phyloP scores from a whole-genome alignment of 2,113 vertebrate species.

The Myrmecophaga tridactyla region DNA sequence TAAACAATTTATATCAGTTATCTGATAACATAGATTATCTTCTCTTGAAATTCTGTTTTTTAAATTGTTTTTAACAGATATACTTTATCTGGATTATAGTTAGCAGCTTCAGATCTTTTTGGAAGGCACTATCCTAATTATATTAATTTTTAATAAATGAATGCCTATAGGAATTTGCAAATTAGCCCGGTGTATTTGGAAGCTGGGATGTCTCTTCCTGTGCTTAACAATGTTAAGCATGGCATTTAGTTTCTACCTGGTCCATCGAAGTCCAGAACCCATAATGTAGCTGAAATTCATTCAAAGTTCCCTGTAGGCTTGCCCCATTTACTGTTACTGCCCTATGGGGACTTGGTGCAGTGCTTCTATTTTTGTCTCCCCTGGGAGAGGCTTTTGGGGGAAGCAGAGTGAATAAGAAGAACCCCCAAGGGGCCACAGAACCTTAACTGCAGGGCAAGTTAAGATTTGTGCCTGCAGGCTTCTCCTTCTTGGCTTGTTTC shows the following conservation, averaged over 20 bases:
- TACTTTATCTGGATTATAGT: not conserved
- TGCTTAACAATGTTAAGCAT: not conserved
- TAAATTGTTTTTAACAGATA: not conserved
- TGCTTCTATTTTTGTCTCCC: not conserved
- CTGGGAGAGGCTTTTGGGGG: not conserved
- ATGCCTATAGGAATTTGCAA: not conserved
- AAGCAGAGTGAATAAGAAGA: not conserved
- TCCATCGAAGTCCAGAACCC: not conserved
- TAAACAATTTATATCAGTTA: not conserved
- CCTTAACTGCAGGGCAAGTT: not conserved
- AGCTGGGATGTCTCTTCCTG: not conserved
- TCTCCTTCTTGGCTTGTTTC: too few species aligned
- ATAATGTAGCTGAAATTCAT: not conserved
- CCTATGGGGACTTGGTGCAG: too few species aligned
- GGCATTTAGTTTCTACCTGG: not conserved
- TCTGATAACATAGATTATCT: not conserved
- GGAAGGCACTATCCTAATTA: not conserved
- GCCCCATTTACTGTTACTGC: not conserved
- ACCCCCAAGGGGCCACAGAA: not conserved
- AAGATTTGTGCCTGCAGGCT: not conserved
- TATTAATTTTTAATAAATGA: not conserved
- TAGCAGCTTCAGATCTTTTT: not conserved
- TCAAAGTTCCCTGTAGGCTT: too few species aligned
- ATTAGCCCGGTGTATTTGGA: not conserved
- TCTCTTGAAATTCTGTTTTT: not conserved